These are phyloP conservation scores for Idaea straminata DNA, from an alignment of 2,888 invertebrate species.

Conservation along the genomic window DNA sequence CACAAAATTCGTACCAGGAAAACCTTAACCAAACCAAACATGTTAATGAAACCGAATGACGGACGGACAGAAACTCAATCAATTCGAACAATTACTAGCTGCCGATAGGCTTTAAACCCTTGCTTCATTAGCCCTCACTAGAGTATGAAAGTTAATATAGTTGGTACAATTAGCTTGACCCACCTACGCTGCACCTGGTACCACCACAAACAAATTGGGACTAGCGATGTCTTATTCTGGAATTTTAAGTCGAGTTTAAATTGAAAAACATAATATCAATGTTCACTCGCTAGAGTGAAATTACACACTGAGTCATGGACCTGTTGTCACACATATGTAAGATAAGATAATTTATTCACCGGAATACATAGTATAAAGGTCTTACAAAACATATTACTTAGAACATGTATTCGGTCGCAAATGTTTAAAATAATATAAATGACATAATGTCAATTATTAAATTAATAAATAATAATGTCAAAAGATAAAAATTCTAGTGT, in stretches of 20 bases:
- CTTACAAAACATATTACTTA: too few relatives aligned
- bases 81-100: constrained; percentile 1
- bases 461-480: too few relatives aligned
- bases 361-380: too few relatives aligned
- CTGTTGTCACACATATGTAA: too few relatives aligned
- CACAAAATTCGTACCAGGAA: background rate
- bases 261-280: too few relatives aligned
- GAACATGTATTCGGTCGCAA: too few relatives aligned
- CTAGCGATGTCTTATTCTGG: constrained; percentile 8
- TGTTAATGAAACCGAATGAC: background rate
- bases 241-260: background rate
- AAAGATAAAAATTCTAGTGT: too few relatives aligned
- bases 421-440: too few relatives aligned
- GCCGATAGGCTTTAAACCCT: constrained; percentile 2
- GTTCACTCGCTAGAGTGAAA: too few relatives aligned
- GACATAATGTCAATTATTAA: too few relatives aligned
- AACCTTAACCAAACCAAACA: background rate
- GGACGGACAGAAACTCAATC: background rate
- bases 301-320: too few relatives aligned
- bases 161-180: constrained; percentile 21
- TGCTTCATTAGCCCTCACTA: constrained; percentile 2
- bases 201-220: constrained; percentile 28
- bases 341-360: too few relatives aligned
- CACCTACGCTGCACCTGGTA: constrained; percentile 21
- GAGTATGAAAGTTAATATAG: constrained; percentile 26